Evolutionary conservation across 2,113 vertebrate genomes (phyloP), one percentile per base, ranked within the genome.

Genomic region (Pyrgilauda ruficollis): DNA sequence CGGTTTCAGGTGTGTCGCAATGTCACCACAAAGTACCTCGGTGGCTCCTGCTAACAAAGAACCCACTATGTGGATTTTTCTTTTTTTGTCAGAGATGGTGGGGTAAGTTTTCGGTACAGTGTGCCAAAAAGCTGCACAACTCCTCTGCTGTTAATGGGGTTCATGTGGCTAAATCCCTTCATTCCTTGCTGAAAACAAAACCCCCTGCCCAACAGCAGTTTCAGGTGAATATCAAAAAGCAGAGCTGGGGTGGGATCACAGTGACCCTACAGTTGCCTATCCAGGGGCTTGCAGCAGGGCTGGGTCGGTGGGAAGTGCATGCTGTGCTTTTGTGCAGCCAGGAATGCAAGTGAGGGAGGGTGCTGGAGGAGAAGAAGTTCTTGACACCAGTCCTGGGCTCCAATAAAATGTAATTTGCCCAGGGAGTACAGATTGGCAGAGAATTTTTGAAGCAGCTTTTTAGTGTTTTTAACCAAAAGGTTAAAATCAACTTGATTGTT

Each of bases 41-140:
- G 88, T 39, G 75, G 67, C 79, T 95, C 58, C 37, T 95, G 68
- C 59, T 53, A 87, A 97, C 95, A 96, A 96, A 91, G 94, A 94
- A 61, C 35, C 72, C 74, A 75, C 94, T 97, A 69, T 96, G 74
- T 67, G 44, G 35, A 9, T 62, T 95, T 90, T 56, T 21, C 28
- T 28, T 52, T 55, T 74, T 74, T 84, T 74, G 90, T 86, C 88
- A 37, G 88, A 78, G 79, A 8, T 3, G 6, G n/a, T 74, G 75
- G 90, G 70, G 35, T 83, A 89, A 67, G 70, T 72, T 97, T 94
- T 94, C 18, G 2, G 72, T 78, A 46, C 46, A 41, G 23, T 10
- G 69, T 9, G 5, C 82, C 12, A 26, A 69, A 90, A 62, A 93
- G 52, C 55, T 2, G 3, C 83, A 52, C 74, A 80, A 50, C 58